phyloP scores from a whole-genome alignment of 2,113 vertebrate species.

The Nettapus auritus region DNA sequence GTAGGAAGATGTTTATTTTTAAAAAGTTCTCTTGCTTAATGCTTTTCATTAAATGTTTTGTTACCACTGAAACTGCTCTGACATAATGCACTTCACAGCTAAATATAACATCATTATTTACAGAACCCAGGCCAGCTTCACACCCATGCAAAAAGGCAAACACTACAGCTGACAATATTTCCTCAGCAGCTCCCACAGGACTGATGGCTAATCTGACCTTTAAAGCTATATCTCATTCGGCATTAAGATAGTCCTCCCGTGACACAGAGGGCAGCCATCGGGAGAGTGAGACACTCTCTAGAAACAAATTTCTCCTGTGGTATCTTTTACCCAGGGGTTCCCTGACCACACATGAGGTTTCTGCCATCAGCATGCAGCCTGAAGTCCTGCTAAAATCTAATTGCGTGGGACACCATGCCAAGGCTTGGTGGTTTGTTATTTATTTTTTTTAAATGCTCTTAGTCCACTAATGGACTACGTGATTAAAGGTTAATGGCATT shows the following conservation, averaged over 20 bases:
- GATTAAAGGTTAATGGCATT: conserved; percentile 38
- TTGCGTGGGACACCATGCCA: neutral
- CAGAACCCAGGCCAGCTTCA: neutral
- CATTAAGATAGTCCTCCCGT: neutral
- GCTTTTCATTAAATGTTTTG: conserved; percentile 6
- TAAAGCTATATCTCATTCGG: neutral
- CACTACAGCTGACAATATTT: neutral
- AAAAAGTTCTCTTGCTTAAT: conserved; percentile 32
- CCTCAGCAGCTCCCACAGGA: neutral
- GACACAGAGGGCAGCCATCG: neutral
- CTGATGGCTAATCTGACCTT: neutral
- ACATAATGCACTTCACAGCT: neutral
- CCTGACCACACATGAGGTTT: neutral
- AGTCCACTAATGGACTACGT: neutral
- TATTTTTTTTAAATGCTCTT: neutral
- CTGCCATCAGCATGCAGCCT: neutral
- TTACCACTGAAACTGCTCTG: conserved; percentile 1
- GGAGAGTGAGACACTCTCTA: neutral
- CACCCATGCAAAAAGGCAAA: neutral
- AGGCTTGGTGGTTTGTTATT: neutral
- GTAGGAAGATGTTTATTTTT: conserved; percentile 37
- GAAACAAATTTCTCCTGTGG: neutral
- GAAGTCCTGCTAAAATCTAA: neutral
- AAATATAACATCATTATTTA: conserved; percentile 1
- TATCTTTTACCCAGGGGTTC: neutral